These are phyloP conservation scores for Cetoscarus ocellatus DNA, from an alignment of 2,797 vertebrate genomes.

Conservation along the genomic window DNA sequence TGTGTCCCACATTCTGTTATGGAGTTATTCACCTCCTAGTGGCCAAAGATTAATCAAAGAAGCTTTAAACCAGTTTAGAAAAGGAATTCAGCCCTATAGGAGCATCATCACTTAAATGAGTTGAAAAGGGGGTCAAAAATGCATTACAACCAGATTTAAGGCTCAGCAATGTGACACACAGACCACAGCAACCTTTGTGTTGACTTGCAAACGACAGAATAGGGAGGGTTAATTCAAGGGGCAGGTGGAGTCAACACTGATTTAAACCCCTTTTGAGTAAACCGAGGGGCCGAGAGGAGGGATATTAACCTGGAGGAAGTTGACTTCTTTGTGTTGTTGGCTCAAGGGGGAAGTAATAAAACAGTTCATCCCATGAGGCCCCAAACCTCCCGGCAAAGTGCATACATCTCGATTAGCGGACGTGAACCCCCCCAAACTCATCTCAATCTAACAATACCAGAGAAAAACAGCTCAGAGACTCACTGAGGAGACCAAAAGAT, in stretches of 20 bases:
- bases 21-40: not conserved
- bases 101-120: conserved; percentile 6
- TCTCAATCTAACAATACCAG: conserved; percentile 74
- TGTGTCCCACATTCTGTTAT: not conserved
- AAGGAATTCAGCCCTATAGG: not conserved
- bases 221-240: conserved; percentile 54
- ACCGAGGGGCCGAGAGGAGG: conserved; percentile 32
- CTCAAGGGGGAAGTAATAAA: conserved; percentile 76
- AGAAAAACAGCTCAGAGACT: conserved; percentile 63
- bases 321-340: conserved; percentile 73
- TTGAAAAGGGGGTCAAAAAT: conserved; percentile 15
- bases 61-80: conserved; percentile 18
- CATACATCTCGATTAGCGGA: conserved; percentile 76
- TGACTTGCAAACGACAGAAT: conserved; percentile 55
- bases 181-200: conserved; percentile 35
- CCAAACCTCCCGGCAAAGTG: conserved; percentile 62
- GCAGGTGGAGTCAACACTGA: conserved; percentile 64
- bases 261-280: conserved; percentile 62
- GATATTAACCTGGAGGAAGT: conserved; percentile 79
- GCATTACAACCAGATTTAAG: conserved; percentile 64
- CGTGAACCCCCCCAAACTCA: conserved; percentile 66
- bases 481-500: conserved; percentile 40
- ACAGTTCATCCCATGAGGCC: conserved; percentile 69
- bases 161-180: conserved; percentile 51
- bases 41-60: conserved; percentile 2